Evolutionary conservation across 2,113 vertebrate species (phyloP).

Genomic region (Passer montanus): DNA sequence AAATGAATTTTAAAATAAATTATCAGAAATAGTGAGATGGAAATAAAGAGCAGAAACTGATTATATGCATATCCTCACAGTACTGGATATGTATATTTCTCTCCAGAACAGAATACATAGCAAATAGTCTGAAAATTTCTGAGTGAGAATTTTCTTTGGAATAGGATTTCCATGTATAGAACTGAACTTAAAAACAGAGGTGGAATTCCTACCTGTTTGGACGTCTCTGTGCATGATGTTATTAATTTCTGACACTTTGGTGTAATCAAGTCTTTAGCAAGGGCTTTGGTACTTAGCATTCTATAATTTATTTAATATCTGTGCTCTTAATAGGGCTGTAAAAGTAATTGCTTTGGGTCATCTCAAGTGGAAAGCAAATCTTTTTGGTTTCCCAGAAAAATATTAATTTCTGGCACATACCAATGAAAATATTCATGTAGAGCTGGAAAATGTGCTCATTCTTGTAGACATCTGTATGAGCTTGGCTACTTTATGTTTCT

Average conservation of each 20-base stretch:
- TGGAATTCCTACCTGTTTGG: neutral
- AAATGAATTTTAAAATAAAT: slow-evolving; percentile 20
- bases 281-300: neutral
- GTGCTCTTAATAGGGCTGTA: neutral
- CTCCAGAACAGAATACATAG: neutral
- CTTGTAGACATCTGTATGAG: neutral
- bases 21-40: slow-evolving; percentile 10
- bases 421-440: neutral
- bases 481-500: neutral
- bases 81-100: neutral
- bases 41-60: neutral
- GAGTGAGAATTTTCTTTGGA: neutral
- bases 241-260: neutral
- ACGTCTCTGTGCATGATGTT: neutral
- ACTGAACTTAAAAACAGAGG: neutral
- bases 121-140: neutral
- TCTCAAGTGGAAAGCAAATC: neutral
- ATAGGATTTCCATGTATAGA: neutral
- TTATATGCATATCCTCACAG: neutral
- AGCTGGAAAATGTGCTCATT: neutral
- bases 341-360: neutral
- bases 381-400: neutral
- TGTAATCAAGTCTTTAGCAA: neutral
- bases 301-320: neutral
- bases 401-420: neutral